Percentiles rank a stretch among this genome's conserved stretches.
These are phyloP conservation scores for Telmatherina bonti DNA, from an alignment of 2,797 vertebrate species.

Conservation along the genomic window DNA sequence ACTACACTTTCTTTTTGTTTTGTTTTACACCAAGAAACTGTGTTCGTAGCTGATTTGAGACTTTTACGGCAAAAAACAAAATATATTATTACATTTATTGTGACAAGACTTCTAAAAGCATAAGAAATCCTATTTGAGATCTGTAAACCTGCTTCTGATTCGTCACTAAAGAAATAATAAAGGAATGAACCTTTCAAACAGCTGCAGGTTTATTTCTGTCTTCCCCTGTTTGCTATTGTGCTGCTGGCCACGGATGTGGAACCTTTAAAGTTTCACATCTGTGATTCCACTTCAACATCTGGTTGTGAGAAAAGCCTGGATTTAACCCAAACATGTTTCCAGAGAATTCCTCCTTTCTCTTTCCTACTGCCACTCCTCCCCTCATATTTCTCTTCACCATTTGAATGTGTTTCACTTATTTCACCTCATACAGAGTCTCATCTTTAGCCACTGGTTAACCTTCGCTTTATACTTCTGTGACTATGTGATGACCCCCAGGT, in stretches of 20 bases:
- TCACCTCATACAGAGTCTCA: not conserved
- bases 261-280: slow-evolving; percentile 57
- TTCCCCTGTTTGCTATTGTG: slow-evolving; percentile 53
- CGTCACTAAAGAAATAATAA: slow-evolving; percentile 44
- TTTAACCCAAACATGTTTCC: slow-evolving; percentile 8
- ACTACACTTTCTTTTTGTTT: not conserved
- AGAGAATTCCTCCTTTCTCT: not conserved
- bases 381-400: slow-evolving; percentile 7
- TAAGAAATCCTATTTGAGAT: slow-evolving; percentile 1
- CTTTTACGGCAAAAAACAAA: not conserved
- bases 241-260: slow-evolving; percentile 49
- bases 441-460: slow-evolving; percentile 11
- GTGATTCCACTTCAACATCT: slow-evolving; percentile 60
- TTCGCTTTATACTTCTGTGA: slow-evolving; percentile 3
- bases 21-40: not conserved
- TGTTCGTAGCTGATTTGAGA: not conserved
- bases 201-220: slow-evolving; percentile 51
- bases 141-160: slow-evolving; percentile 2
- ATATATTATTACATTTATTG: not conserved
- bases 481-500: slow-evolving; percentile 2
- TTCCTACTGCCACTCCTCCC: slow-evolving; percentile 14
- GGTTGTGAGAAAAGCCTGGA: slow-evolving; percentile 33
- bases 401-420: slow-evolving; percentile 1
- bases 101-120: not conserved
- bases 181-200: slow-evolving; percentile 39